Evolutionary conservation across 2,888 invertebrate species (phyloP).

Genomic region (Aricia artaxerxes): DNA sequence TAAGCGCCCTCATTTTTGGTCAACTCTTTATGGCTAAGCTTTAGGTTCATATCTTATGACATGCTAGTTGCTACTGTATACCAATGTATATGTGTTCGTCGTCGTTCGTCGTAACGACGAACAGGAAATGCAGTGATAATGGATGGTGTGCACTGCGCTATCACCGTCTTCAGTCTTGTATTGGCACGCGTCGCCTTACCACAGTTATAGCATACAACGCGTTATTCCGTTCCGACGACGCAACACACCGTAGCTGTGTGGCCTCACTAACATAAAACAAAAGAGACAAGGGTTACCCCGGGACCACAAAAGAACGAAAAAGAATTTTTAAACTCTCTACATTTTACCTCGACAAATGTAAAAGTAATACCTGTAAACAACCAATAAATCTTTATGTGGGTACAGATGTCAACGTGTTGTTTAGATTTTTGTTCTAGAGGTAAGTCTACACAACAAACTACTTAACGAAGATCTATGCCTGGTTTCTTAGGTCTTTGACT

Average conservation of each 20-base stretch:
- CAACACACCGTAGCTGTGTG: neutral
- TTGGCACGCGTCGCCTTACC: too few relatives aligned
- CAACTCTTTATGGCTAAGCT: too few relatives aligned
- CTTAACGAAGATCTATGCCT: neutral
- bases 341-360: neutral
- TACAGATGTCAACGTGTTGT: neutral
- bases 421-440: neutral
- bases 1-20: too few relatives aligned
- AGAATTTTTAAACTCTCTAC: conserved; percentile 29
- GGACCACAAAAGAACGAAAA: conserved; percentile 30
- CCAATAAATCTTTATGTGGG: conserved; percentile 3
- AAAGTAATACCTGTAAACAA: neutral
- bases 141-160: too few relatives aligned
- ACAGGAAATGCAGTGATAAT: too few relatives aligned
- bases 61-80: too few relatives aligned
- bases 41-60: too few relatives aligned
- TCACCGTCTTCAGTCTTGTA: too few relatives aligned
- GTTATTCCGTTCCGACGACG: neutral
- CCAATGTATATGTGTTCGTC: too few relatives aligned
- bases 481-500: neutral
- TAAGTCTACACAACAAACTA: neutral
- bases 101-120: too few relatives aligned
- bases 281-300: conserved; percentile 34
- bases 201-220: neutral
- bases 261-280: conserved; percentile 23